phyloP scores from a whole-genome alignment of 2,888 invertebrate species.

The Melieria picta region DNA sequence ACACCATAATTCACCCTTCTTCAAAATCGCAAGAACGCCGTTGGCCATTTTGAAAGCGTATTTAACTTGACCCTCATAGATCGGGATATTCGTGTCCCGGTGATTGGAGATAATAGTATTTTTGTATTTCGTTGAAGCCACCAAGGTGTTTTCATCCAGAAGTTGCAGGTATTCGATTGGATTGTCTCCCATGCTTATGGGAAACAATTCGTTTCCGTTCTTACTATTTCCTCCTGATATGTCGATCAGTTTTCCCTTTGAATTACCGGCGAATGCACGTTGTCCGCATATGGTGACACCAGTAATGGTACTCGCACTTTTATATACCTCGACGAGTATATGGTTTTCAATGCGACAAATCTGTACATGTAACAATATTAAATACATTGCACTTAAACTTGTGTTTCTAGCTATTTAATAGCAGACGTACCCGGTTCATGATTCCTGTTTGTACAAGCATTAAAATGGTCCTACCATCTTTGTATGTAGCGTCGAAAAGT shows the following conservation, averaged over 20 bases:
- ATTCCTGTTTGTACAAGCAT: neutral
- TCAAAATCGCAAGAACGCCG: too few species aligned
- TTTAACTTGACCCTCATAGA: too few species aligned
- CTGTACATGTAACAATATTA: too few species aligned
- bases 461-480: neutral
- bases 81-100: too few species aligned
- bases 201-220: too few species aligned
- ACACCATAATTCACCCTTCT: too few species aligned
- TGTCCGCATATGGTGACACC: slow-evolving; percentile 49
- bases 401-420: too few species aligned
- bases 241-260: slow-evolving; percentile 56
- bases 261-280: slow-evolving; percentile 54
- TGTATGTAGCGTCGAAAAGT: too few species aligned
- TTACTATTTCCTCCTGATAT: slow-evolving; percentile 38
- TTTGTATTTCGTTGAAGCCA: slow-evolving; percentile 45
- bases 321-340: slow-evolving; percentile 50
- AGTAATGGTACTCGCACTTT: slow-evolving; percentile 48
- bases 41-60: too few species aligned
- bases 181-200: slow-evolving; percentile 12
- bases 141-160: slow-evolving; percentile 50
- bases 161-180: slow-evolving; percentile 54
- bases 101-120: too few species aligned
- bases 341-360: slow-evolving; percentile 46
- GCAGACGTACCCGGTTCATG: too few species aligned
- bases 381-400: too few species aligned